Evolutionary conservation across 1,140 invertebrate genomes (phyloP), one percentile per base, ranked within the genome.

Genomic region (Ceratina australensis): DNA sequence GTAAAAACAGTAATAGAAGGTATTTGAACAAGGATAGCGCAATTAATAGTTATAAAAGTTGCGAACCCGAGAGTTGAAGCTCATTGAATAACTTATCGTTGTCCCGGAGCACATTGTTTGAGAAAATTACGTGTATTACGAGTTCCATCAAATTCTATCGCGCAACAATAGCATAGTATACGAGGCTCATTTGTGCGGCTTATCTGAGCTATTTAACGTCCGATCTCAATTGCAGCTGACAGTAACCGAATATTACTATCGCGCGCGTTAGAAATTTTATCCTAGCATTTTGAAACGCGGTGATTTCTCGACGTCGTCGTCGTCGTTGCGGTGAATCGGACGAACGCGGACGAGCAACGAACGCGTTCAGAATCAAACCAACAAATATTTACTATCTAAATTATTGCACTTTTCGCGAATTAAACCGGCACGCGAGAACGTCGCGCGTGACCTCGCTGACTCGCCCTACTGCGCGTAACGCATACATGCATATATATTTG

Each of bases 71-170:
- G 13, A 59, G 33, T 28, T 15, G 24, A 4, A 28, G 22, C 18
- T 49, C 24, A 74, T 66, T 18, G 52, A 20, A 61, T 22, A 60
- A 22, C 59, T 52, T 24, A 67, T 59, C 50, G 3, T 22, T n/a
- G 26, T 20, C 33, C 28, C 18, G 56, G 47, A 26, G 8, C 52
- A 42, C 20, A 52, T 52, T 52, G 56, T 69, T 69, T 50, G 26
- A 76, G 73, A n/a, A 69, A 60, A 69, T 76, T 42, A 69, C 42
- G 42, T 69, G 16, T 60, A 69, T 76, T 76, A 60, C 54, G 18
- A 52, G 65, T 42, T 76, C 18, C 20, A 69, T 69, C 42, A n/a
- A 69, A 69, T 61, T 69, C 16, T 76, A 76, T 75, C 72, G 22
- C 54, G 33, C 20, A 56, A 74, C 72, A 65, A 74, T 67, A 59